Percentiles rank a stretch among this genome's conserved stretches.
These are phyloP conservation scores for Myotis pilosus DNA, from an alignment of 2,797 vertebrate species.

Conservation along the genomic window DNA sequence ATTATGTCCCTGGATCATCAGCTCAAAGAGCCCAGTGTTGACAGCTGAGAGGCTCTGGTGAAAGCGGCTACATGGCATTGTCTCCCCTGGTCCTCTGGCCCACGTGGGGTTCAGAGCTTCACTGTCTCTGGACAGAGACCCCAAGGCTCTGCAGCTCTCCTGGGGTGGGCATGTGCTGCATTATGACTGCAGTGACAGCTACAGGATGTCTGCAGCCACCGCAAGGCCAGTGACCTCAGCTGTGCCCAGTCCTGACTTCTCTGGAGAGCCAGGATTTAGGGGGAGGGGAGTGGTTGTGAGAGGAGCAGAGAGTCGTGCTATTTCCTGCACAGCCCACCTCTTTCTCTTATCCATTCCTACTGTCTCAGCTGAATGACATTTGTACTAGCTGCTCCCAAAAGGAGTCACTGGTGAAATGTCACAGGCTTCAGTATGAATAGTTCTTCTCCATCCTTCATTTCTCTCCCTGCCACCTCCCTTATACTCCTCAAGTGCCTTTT, in stretches of 20 bases:
- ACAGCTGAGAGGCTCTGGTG: not conserved
- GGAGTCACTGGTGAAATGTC: slow-evolving; percentile 72
- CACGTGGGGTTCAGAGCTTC: not conserved
- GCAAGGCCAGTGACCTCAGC: not conserved
- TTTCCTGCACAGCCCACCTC: not conserved
- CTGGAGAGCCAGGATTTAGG: not conserved
- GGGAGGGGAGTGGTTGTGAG: not conserved
- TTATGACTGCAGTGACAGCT: not conserved
- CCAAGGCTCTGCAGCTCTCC: not conserved
- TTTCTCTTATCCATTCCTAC: not conserved
- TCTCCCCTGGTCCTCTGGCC: not conserved
- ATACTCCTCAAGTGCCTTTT: slow-evolving; percentile 28
- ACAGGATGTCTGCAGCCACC: not conserved
- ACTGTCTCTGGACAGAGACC: not conserved
- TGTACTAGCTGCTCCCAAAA: slow-evolving; percentile 63
- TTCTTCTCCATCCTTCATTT: slow-evolving; percentile 50
- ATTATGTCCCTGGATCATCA: not conserved
- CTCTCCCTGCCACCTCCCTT: slow-evolving; percentile 9
- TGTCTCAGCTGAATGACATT: slow-evolving; percentile 63
- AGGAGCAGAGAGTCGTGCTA: not conserved
- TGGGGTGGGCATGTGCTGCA: not conserved
- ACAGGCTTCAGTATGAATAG: slow-evolving; percentile 48
- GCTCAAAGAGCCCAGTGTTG: not conserved
- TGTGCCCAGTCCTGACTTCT: not conserved
- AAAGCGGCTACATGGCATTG: not conserved